Evolutionary conservation across 2,113 vertebrate species (phyloP).

Genomic region (Hippoglossus stenolepis): DNA sequence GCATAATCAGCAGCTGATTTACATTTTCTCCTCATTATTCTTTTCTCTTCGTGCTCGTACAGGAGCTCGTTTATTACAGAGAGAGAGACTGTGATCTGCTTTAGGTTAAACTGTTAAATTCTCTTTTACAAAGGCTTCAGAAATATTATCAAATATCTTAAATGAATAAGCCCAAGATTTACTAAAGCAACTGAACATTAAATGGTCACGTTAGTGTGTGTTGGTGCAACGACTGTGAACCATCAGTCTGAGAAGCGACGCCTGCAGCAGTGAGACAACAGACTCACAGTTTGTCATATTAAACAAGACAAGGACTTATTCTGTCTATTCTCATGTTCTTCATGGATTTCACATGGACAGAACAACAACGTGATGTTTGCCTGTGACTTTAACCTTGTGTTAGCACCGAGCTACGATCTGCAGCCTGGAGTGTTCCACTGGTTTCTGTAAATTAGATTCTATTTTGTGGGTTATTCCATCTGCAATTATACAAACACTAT

Average conservation of each 20-base stretch:
- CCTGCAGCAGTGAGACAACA: conserved; percentile 6
- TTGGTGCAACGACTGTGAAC: not conserved
- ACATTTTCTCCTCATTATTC: conserved; percentile 11
- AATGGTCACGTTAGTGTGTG: not conserved
- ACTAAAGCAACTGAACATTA: not conserved
- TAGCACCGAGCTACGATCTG: too few species aligned
- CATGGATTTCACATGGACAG: not conserved
- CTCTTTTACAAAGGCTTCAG: too few species aligned
- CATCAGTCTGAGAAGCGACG: not conserved
- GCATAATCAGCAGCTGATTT: conserved; percentile 38
- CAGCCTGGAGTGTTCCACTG: too few species aligned
- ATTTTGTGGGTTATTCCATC: too few species aligned
- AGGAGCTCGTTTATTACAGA: not conserved
- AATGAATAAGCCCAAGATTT: too few species aligned
- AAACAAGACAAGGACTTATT: not conserved
- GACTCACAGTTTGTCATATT: not conserved
- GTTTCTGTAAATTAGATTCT: too few species aligned
- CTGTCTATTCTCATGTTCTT: not conserved
- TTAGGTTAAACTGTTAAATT: too few species aligned
- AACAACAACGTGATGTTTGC: not conserved
- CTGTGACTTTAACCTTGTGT: not conserved
- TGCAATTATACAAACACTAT: too few species aligned
- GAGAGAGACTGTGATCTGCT: too few species aligned
- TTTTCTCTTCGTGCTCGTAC: not conserved
- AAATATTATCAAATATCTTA: too few species aligned